A percentile compares a stretch with the other conserved stretches of the same genome.
Conservation (phyloP, 1,140 invertebrate genomes). For the Achatina immaculata region DNA sequence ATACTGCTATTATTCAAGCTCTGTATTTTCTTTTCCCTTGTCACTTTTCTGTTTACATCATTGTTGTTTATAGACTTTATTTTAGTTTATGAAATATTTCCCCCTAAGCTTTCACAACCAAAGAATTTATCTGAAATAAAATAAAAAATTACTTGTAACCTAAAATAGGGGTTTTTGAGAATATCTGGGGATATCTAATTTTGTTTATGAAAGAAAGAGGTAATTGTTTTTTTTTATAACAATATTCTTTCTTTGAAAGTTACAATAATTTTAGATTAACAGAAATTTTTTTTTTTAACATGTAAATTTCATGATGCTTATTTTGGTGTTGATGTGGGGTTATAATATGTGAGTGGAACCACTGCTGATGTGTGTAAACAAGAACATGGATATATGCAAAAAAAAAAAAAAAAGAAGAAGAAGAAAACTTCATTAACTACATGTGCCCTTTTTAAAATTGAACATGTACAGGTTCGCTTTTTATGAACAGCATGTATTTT, state of each 20-base stretch:
- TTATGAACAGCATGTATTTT: constrained; percentile 25
- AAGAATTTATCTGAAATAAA: neutral
- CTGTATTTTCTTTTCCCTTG: no score
- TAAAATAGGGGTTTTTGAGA: no score
- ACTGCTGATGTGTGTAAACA: constrained; percentile 35
- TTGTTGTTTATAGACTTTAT: no score
- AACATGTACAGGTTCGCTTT: constrained; percentile 34
- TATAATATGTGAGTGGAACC: constrained; percentile 19
- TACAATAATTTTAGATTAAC: no score
- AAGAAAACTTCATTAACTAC: neutral
- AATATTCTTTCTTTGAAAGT: no score
- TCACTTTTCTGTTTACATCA: no score
- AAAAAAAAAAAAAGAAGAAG: no score
- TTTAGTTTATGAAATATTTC: no score
- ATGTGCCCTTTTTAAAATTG: neutral
- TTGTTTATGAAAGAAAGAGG: no score
- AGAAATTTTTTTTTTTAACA: neutral
- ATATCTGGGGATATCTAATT: no score
- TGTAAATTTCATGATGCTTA: neutral
- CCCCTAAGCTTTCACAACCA: neutral
- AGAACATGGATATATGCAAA: constrained; percentile 36
- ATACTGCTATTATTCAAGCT: constrained; percentile 1
- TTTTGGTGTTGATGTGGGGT: neutral
- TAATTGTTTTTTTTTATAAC: no score
- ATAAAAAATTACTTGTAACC: no score